These are phyloP conservation scores for Eupithecia exiguata DNA, from an alignment of 2,888 invertebrate species.

Conservation along the genomic window DNA sequence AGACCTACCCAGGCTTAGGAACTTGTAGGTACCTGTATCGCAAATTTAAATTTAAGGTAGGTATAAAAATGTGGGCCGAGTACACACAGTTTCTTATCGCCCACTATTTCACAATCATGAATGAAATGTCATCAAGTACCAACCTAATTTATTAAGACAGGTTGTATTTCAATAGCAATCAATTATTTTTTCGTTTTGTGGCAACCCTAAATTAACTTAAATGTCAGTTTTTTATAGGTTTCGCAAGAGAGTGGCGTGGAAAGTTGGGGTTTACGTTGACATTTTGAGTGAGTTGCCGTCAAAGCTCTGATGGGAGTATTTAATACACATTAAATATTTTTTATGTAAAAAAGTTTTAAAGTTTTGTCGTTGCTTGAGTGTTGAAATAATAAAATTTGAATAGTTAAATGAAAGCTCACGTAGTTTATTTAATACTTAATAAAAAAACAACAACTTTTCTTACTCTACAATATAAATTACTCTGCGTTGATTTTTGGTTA, in stretches of 20 bases:
- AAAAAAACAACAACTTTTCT: not conserved
- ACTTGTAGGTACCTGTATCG: not conserved
- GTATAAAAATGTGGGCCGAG: not conserved
- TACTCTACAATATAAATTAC: not conserved
- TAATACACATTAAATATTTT: too few species aligned
- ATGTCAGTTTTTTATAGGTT: conserved; percentile 29
- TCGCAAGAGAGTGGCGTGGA: conserved; percentile 13
- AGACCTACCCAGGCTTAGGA: not conserved
- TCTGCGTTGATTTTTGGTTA: too few species aligned
- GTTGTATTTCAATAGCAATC: conserved; percentile 32
- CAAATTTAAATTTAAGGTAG: not conserved
- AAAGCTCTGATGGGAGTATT: too few species aligned
- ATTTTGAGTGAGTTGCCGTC: conserved; percentile 23
- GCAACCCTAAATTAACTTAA: conserved; percentile 26
- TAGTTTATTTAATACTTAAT: not conserved
- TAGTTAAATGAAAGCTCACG: not conserved
- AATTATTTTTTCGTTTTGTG: conserved; percentile 22
- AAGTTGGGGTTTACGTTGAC: conserved; percentile 25
- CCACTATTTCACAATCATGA: conserved; percentile 18
- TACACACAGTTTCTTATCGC: not conserved
- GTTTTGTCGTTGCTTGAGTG: not conserved
- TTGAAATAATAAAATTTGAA: not conserved
- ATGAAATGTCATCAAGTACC: conserved; percentile 21
- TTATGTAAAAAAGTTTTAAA: too few species aligned
- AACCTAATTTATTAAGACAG: conserved; percentile 23